Percentiles rank a stretch among this genome's conserved stretches.
Evolutionary conservation across 2,888 invertebrate species (phyloP).

Genomic region (Mesodorylaimus sp.): DNA sequence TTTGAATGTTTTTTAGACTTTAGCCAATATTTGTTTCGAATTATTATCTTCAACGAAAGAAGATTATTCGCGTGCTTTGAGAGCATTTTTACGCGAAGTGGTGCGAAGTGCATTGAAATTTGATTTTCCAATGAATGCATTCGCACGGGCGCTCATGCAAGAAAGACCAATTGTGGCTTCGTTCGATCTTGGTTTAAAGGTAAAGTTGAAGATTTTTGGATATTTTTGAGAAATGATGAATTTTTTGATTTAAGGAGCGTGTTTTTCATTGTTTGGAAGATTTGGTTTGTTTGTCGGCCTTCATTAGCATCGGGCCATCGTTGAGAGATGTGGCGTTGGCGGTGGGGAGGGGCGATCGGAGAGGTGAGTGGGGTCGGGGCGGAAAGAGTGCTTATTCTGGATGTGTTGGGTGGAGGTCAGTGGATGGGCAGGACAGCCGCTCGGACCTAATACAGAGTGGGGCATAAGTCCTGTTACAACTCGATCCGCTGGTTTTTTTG

Average conservation of each 20-base stretch:
- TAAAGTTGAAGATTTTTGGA: slow-evolving; percentile 22
- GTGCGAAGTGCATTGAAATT: slow-evolving; percentile 55
- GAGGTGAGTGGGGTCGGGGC: too few species aligned
- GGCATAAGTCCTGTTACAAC: too few species aligned
- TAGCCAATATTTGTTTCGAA: slow-evolving; percentile 46
- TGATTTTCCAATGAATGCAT: slow-evolving; percentile 57
- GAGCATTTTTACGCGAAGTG: slow-evolving; percentile 68
- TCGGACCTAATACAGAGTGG: too few species aligned
- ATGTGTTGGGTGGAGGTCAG: too few species aligned
- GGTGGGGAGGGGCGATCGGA: slow-evolving; percentile 30
- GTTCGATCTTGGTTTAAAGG: slow-evolving; percentile 27
- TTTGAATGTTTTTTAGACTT: slow-evolving; percentile 21
- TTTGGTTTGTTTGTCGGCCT: slow-evolving; percentile 62
- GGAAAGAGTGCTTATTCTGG: too few species aligned
- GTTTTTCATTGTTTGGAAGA: slow-evolving; percentile 66
- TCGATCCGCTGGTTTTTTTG: too few species aligned
- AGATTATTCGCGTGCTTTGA: slow-evolving; percentile 67
- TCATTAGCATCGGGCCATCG: slow-evolving; percentile 56
- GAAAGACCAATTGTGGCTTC: slow-evolving; percentile 30
- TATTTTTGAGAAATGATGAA: background rate
- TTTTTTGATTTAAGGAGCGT: slow-evolving; percentile 47
- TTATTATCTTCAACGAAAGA: slow-evolving; percentile 58
- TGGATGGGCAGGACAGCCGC: too few species aligned
- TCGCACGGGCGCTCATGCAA: slow-evolving; percentile 56
- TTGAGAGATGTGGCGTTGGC: slow-evolving; percentile 45